Conservation (phyloP, 2,797 vertebrate genomes). For the Catharus ustulatus region DNA sequence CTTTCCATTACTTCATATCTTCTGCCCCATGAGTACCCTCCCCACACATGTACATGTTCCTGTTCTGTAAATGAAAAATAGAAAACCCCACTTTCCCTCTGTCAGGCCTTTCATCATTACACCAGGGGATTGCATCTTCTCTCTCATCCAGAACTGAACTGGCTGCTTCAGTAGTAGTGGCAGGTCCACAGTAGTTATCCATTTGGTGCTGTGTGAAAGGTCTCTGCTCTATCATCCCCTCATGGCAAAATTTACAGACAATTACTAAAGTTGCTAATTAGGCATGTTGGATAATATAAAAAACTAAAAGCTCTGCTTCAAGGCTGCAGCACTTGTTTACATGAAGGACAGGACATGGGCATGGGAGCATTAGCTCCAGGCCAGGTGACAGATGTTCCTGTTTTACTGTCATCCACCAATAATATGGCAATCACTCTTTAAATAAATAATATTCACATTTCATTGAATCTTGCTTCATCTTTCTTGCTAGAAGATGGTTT, state of each 20-base stretch:
- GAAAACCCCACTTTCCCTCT: background rate
- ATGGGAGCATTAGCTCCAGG: background rate
- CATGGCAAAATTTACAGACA: background rate
- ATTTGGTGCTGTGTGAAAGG: background rate
- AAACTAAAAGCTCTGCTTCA: background rate
- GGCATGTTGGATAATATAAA: background rate
- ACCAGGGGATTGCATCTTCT: background rate
- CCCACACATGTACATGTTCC: background rate
- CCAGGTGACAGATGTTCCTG: background rate
- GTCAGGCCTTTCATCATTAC: background rate
- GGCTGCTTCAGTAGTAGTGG: background rate
- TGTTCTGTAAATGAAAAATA: background rate
- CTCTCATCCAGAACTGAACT: background rate
- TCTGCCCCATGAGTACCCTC: background rate
- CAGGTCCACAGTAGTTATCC: background rate
- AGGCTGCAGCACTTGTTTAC: background rate
- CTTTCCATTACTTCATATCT: conserved; percentile 16
- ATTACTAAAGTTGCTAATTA: background rate
- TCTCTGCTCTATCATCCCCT: background rate
- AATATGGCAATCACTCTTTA: background rate
- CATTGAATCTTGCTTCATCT: background rate
- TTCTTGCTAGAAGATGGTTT: background rate
- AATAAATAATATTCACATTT: background rate
- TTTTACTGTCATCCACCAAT: background rate
- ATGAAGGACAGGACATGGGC: background rate